Percentiles rank a stretch among this genome's conserved stretches.
phyloP scores from a whole-genome alignment of 2,797 vertebrate genomes.

The Alectoris magna region DNA sequence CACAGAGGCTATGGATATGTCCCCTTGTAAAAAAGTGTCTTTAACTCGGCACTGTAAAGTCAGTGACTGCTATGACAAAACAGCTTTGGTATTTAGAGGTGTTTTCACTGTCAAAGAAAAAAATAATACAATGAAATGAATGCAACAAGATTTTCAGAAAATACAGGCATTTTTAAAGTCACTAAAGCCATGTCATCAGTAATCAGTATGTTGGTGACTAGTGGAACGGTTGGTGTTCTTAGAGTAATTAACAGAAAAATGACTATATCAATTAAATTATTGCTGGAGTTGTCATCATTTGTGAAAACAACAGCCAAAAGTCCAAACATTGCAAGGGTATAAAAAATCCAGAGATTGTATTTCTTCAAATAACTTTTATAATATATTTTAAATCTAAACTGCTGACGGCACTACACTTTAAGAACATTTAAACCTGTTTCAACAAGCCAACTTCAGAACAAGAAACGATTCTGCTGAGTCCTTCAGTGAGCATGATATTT shows the following conservation, averaged over 20 bases:
- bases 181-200: not conserved
- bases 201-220: not conserved
- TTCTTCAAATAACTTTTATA: slow-evolving; percentile 1
- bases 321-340: not conserved
- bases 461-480: slow-evolving; percentile 15
- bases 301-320: not conserved
- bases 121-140: not conserved
- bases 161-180: not conserved
- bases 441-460: slow-evolving; percentile 4
- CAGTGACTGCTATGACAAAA: not conserved
- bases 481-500: not conserved
- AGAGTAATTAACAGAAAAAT: not conserved
- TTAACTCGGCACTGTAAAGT: not conserved
- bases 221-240: not conserved
- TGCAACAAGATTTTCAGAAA: not conserved
- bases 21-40: not conserved
- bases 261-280: not conserved
- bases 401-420: not conserved
- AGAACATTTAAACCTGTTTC: slow-evolving; percentile 31
- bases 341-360: not conserved
- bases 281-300: not conserved
- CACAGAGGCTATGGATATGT: not conserved
- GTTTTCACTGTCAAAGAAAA: not conserved
- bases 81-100: not conserved
- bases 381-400: not conserved